A percentile compares a stretch with the other conserved stretches of the same genome.
These are phyloP conservation scores for Leptinotarsa haldemani DNA, from an alignment of 2,888 invertebrate genomes.

Conservation along the genomic window DNA sequence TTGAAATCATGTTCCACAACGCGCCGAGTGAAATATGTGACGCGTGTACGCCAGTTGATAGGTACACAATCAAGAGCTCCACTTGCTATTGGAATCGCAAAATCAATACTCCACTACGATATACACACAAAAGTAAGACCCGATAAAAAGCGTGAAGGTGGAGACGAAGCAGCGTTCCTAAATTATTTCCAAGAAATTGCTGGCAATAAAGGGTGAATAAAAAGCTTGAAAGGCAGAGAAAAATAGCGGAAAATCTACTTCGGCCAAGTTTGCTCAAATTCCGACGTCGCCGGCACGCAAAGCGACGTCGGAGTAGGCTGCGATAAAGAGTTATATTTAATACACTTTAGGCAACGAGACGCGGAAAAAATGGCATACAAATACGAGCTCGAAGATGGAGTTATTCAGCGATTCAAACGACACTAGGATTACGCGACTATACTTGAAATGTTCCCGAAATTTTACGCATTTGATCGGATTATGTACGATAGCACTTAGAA, in stretches of 20 bases:
- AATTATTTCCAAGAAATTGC: conserved; percentile 57
- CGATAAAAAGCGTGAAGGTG: conserved; percentile 41
- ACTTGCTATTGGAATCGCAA: conserved; percentile 49
- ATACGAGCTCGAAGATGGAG: conserved; percentile 1
- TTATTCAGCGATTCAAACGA: neutral
- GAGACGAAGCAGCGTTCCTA: conserved; percentile 45
- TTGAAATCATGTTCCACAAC: neutral
- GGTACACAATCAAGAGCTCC: neutral
- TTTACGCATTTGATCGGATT: too few species aligned
- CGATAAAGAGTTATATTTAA: conserved; percentile 29
- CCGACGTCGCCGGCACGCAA: conserved; percentile 35
- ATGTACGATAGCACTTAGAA: too few species aligned
- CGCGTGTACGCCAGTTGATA: neutral
- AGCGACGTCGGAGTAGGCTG: conserved; percentile 23
- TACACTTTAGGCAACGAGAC: conserved; percentile 20
- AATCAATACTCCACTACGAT: conserved; percentile 51
- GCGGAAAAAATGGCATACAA: conserved; percentile 2
- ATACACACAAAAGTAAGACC: conserved; percentile 48
- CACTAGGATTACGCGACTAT: neutral
- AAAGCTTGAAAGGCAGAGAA: conserved; percentile 42
- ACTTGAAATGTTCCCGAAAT: neutral
- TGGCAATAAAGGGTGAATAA: conserved; percentile 52
- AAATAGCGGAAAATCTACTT: conserved; percentile 48
- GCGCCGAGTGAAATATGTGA: neutral
- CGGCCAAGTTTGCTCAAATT: conserved; percentile 39